These are phyloP conservation scores for Hassar affinis DNA, from an alignment of 2,113 vertebrate genomes.

Conservation along the genomic window DNA sequence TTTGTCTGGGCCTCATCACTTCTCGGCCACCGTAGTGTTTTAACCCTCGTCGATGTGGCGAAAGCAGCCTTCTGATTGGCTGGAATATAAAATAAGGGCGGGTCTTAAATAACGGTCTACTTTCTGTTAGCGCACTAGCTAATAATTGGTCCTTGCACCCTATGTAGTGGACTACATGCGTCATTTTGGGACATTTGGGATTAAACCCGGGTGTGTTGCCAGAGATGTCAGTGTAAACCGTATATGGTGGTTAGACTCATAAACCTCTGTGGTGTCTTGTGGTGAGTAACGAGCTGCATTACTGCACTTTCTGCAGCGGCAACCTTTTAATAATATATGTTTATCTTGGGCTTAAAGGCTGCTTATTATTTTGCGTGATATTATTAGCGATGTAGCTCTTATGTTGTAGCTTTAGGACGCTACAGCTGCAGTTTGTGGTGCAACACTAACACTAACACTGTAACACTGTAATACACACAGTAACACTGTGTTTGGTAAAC, in stretches of 20 bases:
- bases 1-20: too few species aligned
- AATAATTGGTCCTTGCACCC: not conserved
- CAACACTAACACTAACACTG: too few species aligned
- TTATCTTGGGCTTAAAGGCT: not conserved
- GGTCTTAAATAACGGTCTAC: not conserved
- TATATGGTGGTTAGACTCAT: not conserved
- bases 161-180: not conserved
- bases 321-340: not conserved
- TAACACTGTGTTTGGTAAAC: not conserved
- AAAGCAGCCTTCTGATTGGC: constrained; percentile 3
- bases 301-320: not conserved
- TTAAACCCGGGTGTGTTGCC: not conserved
- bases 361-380: not conserved
- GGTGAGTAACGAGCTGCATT: not conserved
- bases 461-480: not conserved
- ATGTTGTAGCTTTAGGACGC: not conserved
- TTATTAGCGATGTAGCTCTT: not conserved
- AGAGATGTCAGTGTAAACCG: not conserved
- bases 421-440: too few species aligned
- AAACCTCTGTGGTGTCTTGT: not conserved
- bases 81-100: not conserved
- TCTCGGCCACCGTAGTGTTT: constrained; percentile 4
- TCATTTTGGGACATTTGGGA: not conserved
- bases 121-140: not conserved
- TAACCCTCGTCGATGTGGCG: not conserved